Base-by-base conservation (phyloP, 2,888 invertebrate genomes). In the Latrodectus hesperus region DNA sequence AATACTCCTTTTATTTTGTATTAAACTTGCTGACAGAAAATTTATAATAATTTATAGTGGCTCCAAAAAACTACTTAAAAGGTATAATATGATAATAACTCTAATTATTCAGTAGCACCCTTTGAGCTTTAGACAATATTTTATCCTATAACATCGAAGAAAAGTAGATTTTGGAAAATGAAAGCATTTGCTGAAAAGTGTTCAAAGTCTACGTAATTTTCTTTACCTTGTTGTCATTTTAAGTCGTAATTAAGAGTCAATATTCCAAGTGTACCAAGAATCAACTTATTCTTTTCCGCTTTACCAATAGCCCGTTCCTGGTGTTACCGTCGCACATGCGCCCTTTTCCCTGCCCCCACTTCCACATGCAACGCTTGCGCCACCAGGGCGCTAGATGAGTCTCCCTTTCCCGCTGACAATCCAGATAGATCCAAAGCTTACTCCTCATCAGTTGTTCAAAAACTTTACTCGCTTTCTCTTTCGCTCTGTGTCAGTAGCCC, bases 371-470 rank as follows among this genome's bases (percentile, higher is more conserved):
- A 52, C 80, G 65, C 68, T 71, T 72, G 72, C 81, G 81, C 86
- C 81, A 53, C 75, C 71, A 75, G 75, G 85, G 81, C 81, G 81
- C 75, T 65, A 76, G 85, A 85, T 80, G 74, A 52, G 70, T 78
- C 53, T 55, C 75, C 60, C 70, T 70, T 65, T 22, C 55, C 70
- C 38, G 65, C 72, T 73, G 73, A 22, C 51, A 53, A 73, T 8
- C 55, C 85, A 85, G 73, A 78, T 65, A 67, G 84, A 26, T 53
- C 72, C 85, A 79, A 38, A 17, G 65, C 22, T 71, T 52, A 49
- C 72, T 64, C 67, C 16, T 51, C 53, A 10, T 38, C 65, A 64
- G 84, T 70, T 75, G 67, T 70, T 70, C 70, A 16, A 49, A 82
- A 74, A 38, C 75, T 82, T 67, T 53, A 55, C 70, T 71, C 55